Evolutionary conservation across 2,797 vertebrate genomes (phyloP), one percentile per base, ranked within the genome.

Genomic region (Morelia viridis): DNA sequence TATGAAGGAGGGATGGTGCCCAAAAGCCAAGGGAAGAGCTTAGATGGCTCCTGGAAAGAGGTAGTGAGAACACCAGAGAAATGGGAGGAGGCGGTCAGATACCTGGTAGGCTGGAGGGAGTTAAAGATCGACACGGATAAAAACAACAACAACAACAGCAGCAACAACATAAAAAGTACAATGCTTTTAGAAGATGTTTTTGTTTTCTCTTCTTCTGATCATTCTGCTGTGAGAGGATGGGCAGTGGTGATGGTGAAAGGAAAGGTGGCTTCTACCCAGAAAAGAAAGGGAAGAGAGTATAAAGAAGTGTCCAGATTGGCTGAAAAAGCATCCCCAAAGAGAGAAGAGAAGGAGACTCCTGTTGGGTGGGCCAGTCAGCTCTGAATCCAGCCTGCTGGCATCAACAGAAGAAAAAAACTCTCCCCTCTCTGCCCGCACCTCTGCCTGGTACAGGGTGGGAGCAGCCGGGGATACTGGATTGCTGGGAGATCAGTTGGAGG

Each of bases 401-500:
- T 97, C 97, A 93, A 97, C 96, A 97, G 97, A 96, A 97, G 97
- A 96, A 96, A 94, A 88, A 87, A 95, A 93, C 94, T 93, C 95
- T 97, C 97, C 97, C 96, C 96, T 97, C 97, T 97, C 50, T 87
- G 96, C 96, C 97, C 97, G 95, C 95, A 96, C 95, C 93, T 90
- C 93, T 92, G 89, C 90, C 92, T 90, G 91, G 92, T 76, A 91
- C 92, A 89, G 94, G 96, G 96, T 97, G 93, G 94, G 97, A 96
- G 97, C 95, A 96, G 97, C 97, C 97, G 94, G 97, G 96, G 97
- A 97, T 96, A 97, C 97, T 95, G 97, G 60, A 94, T 96, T 96
- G 98, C 96, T 95, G 97, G 97, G 97, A 98, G 98, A 99, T 99
- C 99, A 99, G 98, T 99, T 99, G 98, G 99, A 99, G 97, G 99